phyloP scores from a whole-genome alignment of 2,113 vertebrate genomes.

The Lota lota region DNA sequence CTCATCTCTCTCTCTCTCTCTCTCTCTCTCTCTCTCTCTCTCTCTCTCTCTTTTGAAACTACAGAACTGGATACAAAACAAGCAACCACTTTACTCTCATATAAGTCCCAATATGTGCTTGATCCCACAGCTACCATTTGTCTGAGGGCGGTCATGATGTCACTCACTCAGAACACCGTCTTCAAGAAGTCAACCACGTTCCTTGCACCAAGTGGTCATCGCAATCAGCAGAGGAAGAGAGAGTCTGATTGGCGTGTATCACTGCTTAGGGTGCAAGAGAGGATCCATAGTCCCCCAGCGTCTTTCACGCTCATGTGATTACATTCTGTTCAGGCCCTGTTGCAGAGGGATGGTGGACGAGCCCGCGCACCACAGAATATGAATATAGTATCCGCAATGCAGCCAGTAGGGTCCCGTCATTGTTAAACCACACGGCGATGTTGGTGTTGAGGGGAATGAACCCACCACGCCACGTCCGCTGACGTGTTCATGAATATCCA shows the following conservation, averaged over 20 bases:
- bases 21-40: too few relatives aligned
- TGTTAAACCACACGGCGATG: background rate
- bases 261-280: background rate
- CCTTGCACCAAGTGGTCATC: too few relatives aligned
- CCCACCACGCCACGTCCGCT: background rate
- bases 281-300: constrained; percentile 30
- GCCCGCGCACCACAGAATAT: constrained; percentile 69
- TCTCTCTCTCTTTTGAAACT: too few relatives aligned
- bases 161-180: too few relatives aligned
- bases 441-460: too few relatives aligned
- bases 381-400: constrained; percentile 74
- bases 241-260: constrained; percentile 20
- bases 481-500: background rate
- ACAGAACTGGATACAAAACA: too few relatives aligned
- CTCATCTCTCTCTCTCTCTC: background rate
- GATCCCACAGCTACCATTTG: too few relatives aligned
- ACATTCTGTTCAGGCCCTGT: constrained; percentile 66
- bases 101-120: too few relatives aligned
- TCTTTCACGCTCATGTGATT: constrained; percentile 45
- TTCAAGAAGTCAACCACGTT: too few relatives aligned
- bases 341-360: constrained; percentile 52
- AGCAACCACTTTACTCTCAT: too few relatives aligned
- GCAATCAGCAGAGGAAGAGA: background rate
- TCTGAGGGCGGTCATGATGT: too few relatives aligned
- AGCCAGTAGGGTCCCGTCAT: constrained; percentile 51